Conservation (phyloP, 2,113 vertebrate species). For the Leiothrix lutea region DNA sequence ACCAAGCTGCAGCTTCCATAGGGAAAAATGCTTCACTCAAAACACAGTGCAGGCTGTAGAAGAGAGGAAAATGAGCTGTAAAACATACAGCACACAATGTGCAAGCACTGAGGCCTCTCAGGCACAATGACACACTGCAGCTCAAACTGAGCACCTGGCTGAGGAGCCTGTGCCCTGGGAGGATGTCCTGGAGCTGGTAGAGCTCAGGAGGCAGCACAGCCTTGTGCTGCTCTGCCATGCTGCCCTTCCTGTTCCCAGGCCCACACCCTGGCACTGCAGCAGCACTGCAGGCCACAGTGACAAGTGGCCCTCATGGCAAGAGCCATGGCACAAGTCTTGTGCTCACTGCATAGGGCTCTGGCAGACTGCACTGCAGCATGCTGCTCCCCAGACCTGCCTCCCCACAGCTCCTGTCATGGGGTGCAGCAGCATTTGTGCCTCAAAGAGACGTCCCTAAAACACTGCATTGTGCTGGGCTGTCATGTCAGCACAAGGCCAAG, state of each 20-base stretch:
- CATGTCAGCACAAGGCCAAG: neutral
- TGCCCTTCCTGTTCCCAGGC: neutral
- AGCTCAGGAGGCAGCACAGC: neutral
- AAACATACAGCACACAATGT: neutral
- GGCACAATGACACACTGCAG: fast-evolving
- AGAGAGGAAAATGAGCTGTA: neutral
- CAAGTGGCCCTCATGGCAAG: fast-evolving
- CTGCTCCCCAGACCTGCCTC: neutral
- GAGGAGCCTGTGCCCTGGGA: neutral
- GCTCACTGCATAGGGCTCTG: neutral
- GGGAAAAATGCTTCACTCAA: neutral
- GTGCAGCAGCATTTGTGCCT: neutral
- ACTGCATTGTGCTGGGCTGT: neutral
- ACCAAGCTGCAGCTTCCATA: neutral
- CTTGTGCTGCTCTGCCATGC: fast-evolving
- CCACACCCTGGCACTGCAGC: neutral
- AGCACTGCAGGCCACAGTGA: neutral
- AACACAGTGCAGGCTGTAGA: neutral
- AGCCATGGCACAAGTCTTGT: fast-evolving
- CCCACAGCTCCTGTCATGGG: neutral
- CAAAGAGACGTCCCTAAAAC: fast-evolving
- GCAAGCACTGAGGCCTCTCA: neutral
- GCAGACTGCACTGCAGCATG: neutral
- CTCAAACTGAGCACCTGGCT: neutral
- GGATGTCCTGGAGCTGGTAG: fast-evolving